These are phyloP conservation scores for Polypedilum vanderplanki DNA, from an alignment of 1,140 invertebrate genomes.

Conservation along the genomic window DNA sequence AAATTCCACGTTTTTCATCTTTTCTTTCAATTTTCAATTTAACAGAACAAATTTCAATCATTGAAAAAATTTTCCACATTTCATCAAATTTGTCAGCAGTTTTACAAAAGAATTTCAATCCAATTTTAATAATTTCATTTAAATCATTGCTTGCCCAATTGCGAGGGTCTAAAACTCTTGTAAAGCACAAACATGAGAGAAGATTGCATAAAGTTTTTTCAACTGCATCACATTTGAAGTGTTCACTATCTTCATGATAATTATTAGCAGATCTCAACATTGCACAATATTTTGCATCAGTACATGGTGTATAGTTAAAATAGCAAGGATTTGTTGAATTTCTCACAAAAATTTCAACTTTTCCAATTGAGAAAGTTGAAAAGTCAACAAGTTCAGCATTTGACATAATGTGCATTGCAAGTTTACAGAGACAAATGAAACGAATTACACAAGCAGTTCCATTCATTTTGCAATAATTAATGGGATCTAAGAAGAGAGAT, in stretches of 20 bases:
- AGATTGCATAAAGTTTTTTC: background rate
- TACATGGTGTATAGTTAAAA: background rate
- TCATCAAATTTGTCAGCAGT: background rate
- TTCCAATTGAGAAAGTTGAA: background rate
- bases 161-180: background rate
- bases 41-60: background rate
- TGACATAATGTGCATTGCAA: background rate
- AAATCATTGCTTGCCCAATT: background rate
- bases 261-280: background rate
- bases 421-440: background rate
- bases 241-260: conserved; percentile 5
- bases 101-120: background rate
- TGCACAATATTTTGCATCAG: background rate
- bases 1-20: background rate
- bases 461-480: background rate
- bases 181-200: background rate
- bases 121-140: conserved; percentile 21
- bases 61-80: background rate
- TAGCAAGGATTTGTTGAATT: background rate
- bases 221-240: background rate
- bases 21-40: background rate
- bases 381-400: background rate
- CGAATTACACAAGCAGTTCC: background rate
- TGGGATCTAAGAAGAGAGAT: background rate
- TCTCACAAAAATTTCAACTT: background rate